Evolutionary conservation across 2,113 vertebrate species (phyloP), one percentile per base, ranked within the genome.

Genomic region (Phaethornis superciliosus): DNA sequence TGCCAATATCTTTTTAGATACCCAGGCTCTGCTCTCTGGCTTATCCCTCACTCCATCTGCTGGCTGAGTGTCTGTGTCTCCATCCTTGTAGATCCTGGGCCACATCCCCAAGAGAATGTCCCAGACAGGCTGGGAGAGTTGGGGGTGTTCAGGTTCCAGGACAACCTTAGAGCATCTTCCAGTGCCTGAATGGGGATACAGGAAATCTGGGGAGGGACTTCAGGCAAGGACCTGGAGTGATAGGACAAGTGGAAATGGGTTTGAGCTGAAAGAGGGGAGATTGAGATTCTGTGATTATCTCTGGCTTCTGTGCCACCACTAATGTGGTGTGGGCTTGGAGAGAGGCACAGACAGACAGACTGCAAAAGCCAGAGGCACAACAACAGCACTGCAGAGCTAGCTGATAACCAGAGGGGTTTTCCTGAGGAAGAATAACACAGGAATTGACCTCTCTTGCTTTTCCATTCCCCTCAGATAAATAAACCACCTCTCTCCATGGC

Each of bases 301-400:
- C 55, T 56, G 62, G 20, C 30, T 24, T 1, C 0, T n/a, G 69
- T 37, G 8, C 40, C 47, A 4, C 24, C 65, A 6, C 0, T 1
- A 35, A 9, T 0, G 19, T 46, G 58, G 7, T 1, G 0, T 15
- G 63, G 72, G 44, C 51, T 35, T 54, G 44, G 37, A 30, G 28
- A 71, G 40, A 44, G 33, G 71, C 26, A 42, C 33, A 44, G 51
- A 35, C 40, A 56, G 56, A 19, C 9, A 28, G 22, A 12, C 44
- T 90, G 70, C 42, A 63, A 9, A 59, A 69, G 28, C 32, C 68
- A 47, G 59, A 21, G 74, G 9, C n/a, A 23, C 28, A 59, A 4
- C 13, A 12, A 7, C 0, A 0, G 20, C 56, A 85, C 65, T 2
- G 4, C 26, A 18, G 70, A 49, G 47, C n/a, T 6, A 17, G 9